Base-by-base conservation (phyloP, 2,888 invertebrate species). In the Caenorhabditis panamensis region DNA sequence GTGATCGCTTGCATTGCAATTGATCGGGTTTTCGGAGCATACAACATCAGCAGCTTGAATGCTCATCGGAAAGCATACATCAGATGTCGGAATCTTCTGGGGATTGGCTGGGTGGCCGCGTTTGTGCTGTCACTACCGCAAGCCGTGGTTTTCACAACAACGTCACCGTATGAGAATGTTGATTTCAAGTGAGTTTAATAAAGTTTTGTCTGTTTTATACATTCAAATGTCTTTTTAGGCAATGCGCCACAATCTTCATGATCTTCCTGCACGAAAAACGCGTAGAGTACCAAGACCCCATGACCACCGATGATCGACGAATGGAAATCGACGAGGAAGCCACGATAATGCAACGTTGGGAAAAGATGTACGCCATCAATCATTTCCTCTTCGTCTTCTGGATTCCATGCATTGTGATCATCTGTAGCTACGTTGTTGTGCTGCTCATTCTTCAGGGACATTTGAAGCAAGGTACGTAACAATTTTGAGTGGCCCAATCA, bases 381-480 rank as follows among this genome's bases (percentile, higher is more conserved):
- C 89, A 89, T 77, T 80, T 89, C 28, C 58, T 88, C 11, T 89
- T 88, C 79, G 86, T 88, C 26, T 89, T 89, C 77, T 89, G 88
- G 87, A 82, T 89, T 26, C 89, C 89, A 1, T 84, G 87, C 20
- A 75, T 85, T 37, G 79, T 89, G 18, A 88, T 89, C 22, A 78
- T 88, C 36, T 75, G 76, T 44, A 82, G 83, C 18, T 89, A 89
- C 68, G 56, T 80, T 4, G 77, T 85, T 28, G 83, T 89, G 5
- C 66, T 89, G 26, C 79, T 82, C 72, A 82, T 87, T 26, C 82
- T 89, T 53, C 79, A 84, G 62, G 80, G 84, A 9, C 83, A 82
- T 62, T 49, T 83, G 3, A 81, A 67, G 28, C 73, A 77, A 73
- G 73, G 82, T 69, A 22, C n/a, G n/a, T n/a, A n/a, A n/a, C n/a